phyloP scores from a whole-genome alignment of 1,140 invertebrate genomes.

The Sycophila sp. region DNA sequence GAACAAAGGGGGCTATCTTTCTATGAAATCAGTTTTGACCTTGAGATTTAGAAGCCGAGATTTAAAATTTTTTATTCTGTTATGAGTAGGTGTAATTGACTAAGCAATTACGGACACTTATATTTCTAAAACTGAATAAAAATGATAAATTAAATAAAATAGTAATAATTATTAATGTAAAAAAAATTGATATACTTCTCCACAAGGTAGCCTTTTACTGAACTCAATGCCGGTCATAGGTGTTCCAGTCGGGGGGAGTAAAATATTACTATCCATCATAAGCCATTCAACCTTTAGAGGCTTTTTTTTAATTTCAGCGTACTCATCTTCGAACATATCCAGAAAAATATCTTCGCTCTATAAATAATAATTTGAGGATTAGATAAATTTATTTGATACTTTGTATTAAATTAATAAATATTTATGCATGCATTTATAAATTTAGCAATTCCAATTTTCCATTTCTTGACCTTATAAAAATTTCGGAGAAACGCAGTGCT shows the following conservation, averaged over 20 bases:
- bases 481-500: conserved; percentile 87
- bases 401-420: conserved; percentile 1
- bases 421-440: conserved; percentile 29
- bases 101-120: too few species aligned
- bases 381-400: neutral
- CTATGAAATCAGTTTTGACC: too few species aligned
- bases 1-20: too few species aligned
- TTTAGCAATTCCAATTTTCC: conserved; percentile 30
- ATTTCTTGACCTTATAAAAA: conserved; percentile 83
- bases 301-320: conserved; percentile 88
- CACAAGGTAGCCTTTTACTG: conserved; percentile 93
- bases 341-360: conserved; percentile 97
- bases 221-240: conserved; percentile 97
- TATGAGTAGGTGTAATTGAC: too few species aligned
- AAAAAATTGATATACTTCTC: conserved; percentile 74
- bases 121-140: too few species aligned
- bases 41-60: too few species aligned
- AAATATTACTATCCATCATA: conserved; percentile 95
- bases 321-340: conserved; percentile 99
- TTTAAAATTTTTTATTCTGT: neutral
- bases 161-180: neutral
- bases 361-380: too few species aligned
- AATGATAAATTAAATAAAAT: neutral
- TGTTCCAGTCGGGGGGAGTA: conserved; percentile 95
- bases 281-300: conserved; percentile 92